These are phyloP conservation scores for Ranitomeya imitator DNA, from an alignment of 2,113 vertebrate species.

Conservation along the genomic window DNA sequence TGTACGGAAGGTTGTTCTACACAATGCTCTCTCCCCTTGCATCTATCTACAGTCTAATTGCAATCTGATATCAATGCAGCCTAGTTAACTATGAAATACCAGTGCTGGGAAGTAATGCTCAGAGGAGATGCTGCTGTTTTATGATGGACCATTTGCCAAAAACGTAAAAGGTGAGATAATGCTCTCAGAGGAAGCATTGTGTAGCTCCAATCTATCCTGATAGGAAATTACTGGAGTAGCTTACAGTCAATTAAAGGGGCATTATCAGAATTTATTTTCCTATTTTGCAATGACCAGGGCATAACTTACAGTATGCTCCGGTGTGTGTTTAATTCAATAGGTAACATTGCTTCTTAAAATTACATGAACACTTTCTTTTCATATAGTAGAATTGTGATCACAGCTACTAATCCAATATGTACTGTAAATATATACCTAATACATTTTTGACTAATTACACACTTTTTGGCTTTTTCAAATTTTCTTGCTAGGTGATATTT, in stretches of 20 bases:
- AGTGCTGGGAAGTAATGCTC: slow-evolving; percentile 53
- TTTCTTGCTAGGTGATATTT: too few species aligned
- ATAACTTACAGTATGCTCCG: background rate
- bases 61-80: slow-evolving; percentile 43
- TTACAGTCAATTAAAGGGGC: slow-evolving; percentile 50
- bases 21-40: slow-evolving; percentile 1
- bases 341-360: background rate
- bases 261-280: slow-evolving; percentile 9
- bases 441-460: background rate
- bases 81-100: slow-evolving; percentile 54
- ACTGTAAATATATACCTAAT: background rate
- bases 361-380: background rate
- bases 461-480: too few species aligned
- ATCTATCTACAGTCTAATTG: slow-evolving; percentile 44
- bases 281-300: background rate
- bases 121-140: slow-evolving; percentile 53
- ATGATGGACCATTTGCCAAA: slow-evolving; percentile 55
- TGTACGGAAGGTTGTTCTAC: slow-evolving; percentile 7
- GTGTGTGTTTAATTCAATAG: slow-evolving; percentile 11
- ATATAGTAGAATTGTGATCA: background rate
- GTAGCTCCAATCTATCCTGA: slow-evolving; percentile 45
- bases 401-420: background rate
- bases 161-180: slow-evolving; percentile 57
- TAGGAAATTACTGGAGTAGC: slow-evolving; percentile 52
- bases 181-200: slow-evolving; percentile 53